phyloP scores from a whole-genome alignment of 2,888 invertebrate genomes.

The Phytoseiulus persimilis region DNA sequence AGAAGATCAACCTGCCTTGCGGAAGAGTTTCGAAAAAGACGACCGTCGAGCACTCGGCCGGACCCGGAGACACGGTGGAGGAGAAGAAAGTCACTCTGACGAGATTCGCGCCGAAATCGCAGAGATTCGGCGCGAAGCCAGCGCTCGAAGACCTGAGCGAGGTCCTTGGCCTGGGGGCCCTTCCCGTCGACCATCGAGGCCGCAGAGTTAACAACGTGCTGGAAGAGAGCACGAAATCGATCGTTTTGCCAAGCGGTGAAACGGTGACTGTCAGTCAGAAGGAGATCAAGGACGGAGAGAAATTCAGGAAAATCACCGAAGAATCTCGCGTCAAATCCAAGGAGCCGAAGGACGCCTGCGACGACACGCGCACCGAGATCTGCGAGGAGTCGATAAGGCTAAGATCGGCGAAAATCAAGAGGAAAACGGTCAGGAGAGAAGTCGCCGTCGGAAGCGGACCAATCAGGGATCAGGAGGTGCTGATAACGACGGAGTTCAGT shows the following conservation, averaged over 20 bases:
- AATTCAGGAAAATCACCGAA: conserved; percentile 22
- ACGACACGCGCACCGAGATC: neutral
- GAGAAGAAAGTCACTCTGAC: neutral
- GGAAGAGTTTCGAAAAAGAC: conserved; percentile 11
- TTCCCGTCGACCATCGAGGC: conserved; percentile 19
- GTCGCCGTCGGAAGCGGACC: neutral
- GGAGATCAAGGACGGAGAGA: neutral
- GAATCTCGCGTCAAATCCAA: neutral
- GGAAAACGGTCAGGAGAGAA: neutral
- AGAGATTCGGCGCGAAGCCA: neutral
- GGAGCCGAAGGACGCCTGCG: neutral
- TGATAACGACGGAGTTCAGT: neutral
- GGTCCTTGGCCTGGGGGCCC: neutral
- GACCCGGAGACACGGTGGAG: neutral
- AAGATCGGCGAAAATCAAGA: neutral
- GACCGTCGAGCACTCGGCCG: neutral
- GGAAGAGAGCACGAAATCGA: neutral
- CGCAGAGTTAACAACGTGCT: neutral
- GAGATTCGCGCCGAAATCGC: neutral
- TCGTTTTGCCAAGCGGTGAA: neutral
- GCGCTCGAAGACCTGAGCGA: conserved; percentile 1
- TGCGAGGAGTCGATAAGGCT: neutral
- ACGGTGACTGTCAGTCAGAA: neutral
- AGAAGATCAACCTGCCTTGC: neutral
- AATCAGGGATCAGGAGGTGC: neutral